Conservation (phyloP, 2,888 invertebrate genomes). For the Siphlonurus alternatus region DNA sequence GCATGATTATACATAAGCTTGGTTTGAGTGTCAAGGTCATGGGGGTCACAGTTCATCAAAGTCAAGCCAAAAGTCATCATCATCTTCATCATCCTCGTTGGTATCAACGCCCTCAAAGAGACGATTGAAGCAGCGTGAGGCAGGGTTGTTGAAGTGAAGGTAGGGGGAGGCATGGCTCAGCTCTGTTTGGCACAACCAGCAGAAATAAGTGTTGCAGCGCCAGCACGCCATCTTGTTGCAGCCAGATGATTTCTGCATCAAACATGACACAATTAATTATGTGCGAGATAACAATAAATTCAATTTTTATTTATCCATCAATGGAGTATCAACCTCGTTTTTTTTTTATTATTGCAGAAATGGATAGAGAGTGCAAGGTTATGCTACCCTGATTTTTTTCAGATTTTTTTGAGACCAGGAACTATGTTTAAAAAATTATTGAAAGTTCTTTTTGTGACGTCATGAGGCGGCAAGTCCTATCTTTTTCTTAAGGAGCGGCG, state of each 20-base stretch:
- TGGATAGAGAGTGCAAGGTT: too few relatives aligned
- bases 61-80: background rate
- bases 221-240: slow-evolving; percentile 52
- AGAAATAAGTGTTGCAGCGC: slow-evolving; percentile 41
- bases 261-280: slow-evolving; percentile 8
- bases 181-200: slow-evolving; percentile 37
- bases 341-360: too few relatives aligned
- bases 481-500: too few relatives aligned
- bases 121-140: slow-evolving; percentile 31
- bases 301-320: too few relatives aligned
- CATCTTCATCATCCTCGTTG: slow-evolving; percentile 19
- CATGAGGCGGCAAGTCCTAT: too few relatives aligned
- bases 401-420: too few relatives aligned
- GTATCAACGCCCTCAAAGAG: slow-evolving; percentile 29
- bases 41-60: background rate
- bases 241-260: slow-evolving; percentile 41
- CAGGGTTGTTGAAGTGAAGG: slow-evolving; percentile 32
- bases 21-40: too few relatives aligned
- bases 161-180: slow-evolving; percentile 36
- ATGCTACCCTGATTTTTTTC: too few relatives aligned
- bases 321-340: too few relatives aligned
- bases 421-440: too few relatives aligned
- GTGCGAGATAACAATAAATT: slow-evolving; percentile 4
- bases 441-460: too few relatives aligned
- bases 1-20: too few relatives aligned